phyloP scores from a whole-genome alignment of 2,888 invertebrate genomes.

The Drosophila mettleri region DNA sequence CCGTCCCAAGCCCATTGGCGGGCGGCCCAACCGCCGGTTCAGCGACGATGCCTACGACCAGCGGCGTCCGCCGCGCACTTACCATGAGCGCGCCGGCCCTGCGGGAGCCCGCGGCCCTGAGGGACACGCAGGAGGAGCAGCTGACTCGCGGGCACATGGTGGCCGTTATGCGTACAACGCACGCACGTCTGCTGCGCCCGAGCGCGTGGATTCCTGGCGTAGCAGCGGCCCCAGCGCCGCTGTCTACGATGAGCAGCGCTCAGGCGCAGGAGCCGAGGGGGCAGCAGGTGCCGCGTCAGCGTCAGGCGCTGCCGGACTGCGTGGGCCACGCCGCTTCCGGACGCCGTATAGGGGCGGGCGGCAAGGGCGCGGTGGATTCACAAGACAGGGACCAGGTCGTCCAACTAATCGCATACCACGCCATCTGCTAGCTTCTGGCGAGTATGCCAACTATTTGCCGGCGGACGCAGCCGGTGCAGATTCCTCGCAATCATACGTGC shows the following conservation, averaged over 20 bases:
- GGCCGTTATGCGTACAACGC: constrained; percentile 69
- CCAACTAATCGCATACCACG: constrained; percentile 84
- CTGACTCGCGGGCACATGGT: constrained; percentile 74
- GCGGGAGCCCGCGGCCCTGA: constrained; percentile 73
- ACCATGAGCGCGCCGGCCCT: constrained; percentile 57
- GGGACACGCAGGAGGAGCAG: constrained; percentile 60
- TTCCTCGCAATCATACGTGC: constrained; percentile 82
- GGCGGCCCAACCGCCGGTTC: constrained; percentile 86
- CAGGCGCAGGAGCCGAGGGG: constrained; percentile 30
- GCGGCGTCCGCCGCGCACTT: constrained; percentile 66
- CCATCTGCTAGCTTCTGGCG: constrained; percentile 83
- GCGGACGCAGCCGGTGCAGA: constrained; percentile 82
- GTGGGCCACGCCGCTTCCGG: constrained; percentile 84
- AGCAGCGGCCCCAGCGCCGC: constrained; percentile 81
- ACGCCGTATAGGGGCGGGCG: constrained; percentile 83
- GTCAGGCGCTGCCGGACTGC: constrained; percentile 50
- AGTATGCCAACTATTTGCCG: constrained; percentile 80
- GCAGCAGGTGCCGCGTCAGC: constrained; percentile 62
- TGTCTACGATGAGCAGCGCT: constrained; percentile 62
- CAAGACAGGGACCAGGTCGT: constrained; percentile 84
- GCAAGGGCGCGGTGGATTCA: constrained; percentile 85
- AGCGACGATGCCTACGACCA: constrained; percentile 74
- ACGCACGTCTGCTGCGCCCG: constrained; percentile 77
- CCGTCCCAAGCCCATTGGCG: constrained; percentile 87
- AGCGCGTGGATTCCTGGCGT: constrained; percentile 84